Evolutionary conservation across 2,888 invertebrate genomes (phyloP).

Genomic region (Caenorhabditis sp.): DNA sequence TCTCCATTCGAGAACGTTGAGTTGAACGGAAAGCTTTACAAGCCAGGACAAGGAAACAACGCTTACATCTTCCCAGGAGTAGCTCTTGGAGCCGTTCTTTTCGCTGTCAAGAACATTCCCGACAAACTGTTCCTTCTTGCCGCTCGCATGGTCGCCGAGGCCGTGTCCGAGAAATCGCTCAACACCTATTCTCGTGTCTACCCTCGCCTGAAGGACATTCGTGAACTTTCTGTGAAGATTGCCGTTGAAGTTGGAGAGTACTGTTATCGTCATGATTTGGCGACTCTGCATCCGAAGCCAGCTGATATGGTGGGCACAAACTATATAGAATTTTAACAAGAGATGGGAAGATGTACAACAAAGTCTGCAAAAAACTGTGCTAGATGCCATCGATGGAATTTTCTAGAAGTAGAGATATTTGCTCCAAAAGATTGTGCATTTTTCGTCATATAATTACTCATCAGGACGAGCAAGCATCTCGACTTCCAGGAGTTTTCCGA

Average conservation of each 20-base stretch:
- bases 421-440: no score
- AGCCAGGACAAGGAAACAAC: constrained; percentile 97
- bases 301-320: constrained; percentile 84
- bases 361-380: no score
- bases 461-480: no score
- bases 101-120: constrained; percentile 93
- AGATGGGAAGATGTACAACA: no score
- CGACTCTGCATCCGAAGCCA: constrained; percentile 86
- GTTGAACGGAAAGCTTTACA: constrained; percentile 89
- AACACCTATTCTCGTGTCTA: constrained; percentile 91
- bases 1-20: constrained; percentile 94
- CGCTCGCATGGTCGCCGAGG: constrained; percentile 90
- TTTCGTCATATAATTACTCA: no score
- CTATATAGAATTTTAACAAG: no score
- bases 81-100: constrained; percentile 94
- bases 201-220: constrained; percentile 91
- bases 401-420: no score
- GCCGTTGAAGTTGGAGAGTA: constrained; percentile 85
- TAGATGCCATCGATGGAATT: no score
- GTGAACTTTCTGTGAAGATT: constrained; percentile 92
- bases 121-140: constrained; percentile 96
- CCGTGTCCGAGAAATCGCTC: constrained; percentile 91
- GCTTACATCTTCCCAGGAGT: constrained; percentile 97
- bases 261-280: constrained; percentile 87
- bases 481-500: no score